Conservation (phyloP, 2,888 invertebrate species). For the Deladenus siricidicola region DNA sequence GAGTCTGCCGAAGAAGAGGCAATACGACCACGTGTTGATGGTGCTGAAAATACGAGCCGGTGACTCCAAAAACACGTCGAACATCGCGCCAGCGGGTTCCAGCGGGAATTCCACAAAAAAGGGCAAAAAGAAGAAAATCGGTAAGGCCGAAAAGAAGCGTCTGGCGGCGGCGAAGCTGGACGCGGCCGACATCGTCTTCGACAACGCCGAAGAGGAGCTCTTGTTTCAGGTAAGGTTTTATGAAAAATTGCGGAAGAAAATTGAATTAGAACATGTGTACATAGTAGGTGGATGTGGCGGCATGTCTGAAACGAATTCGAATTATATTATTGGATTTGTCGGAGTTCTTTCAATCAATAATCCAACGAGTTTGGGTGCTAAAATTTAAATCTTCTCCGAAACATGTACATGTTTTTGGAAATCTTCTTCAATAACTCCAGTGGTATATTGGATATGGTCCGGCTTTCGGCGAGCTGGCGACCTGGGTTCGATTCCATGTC, state of each 20-base stretch:
- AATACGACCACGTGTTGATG: conserved; percentile 19
- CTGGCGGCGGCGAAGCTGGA: conserved; percentile 33
- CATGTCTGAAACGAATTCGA: too few relatives aligned
- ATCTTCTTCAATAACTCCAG: too few relatives aligned
- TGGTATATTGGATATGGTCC: too few relatives aligned
- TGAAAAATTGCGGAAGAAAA: too few relatives aligned
- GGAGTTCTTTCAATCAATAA: too few relatives aligned
- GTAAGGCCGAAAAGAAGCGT: conserved; percentile 39
- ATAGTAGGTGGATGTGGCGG: not conserved
- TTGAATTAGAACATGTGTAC: too few relatives aligned
- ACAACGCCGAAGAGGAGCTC: conserved; percentile 41
- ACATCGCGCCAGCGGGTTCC: not conserved
- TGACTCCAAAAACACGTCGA: conserved; percentile 8
- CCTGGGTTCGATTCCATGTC: too few relatives aligned
- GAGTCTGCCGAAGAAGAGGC: conserved; percentile 17
- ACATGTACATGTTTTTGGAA: too few relatives aligned
- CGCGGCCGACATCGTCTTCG: conserved; percentile 34
- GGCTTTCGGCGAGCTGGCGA: too few relatives aligned
- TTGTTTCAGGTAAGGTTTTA: conserved; percentile 31
- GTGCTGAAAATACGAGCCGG: conserved; percentile 26
- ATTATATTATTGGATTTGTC: too few relatives aligned
- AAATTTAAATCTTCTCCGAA: too few relatives aligned
- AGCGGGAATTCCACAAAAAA: conserved; percentile 1
- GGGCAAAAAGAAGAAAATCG: conserved; percentile 36
- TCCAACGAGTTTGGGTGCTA: too few relatives aligned